These are phyloP conservation scores for Papilio machaon DNA, from an alignment of 1,140 invertebrate genomes.

Conservation along the genomic window DNA sequence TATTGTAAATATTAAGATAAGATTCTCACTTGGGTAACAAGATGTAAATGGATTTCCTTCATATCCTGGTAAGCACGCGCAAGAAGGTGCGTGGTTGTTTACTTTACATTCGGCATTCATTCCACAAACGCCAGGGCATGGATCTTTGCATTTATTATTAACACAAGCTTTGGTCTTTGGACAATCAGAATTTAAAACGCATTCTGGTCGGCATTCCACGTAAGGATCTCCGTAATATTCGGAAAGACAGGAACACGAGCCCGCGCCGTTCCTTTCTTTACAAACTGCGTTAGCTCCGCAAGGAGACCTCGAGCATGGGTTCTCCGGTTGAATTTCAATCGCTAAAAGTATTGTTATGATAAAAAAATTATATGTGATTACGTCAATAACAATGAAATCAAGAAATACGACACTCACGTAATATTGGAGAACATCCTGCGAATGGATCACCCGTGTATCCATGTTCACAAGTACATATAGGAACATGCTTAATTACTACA, in stretches of 20 bases:
- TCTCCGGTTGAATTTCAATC: slow-evolving; percentile 74
- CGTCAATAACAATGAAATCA: slow-evolving; percentile 9
- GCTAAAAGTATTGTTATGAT: slow-evolving; percentile 56
- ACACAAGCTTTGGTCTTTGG: slow-evolving; percentile 83
- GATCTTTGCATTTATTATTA: slow-evolving; percentile 86
- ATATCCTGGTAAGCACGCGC: slow-evolving; percentile 85
- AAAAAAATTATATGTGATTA: slow-evolving; percentile 29
- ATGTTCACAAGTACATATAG: slow-evolving; percentile 86
- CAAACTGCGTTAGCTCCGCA: slow-evolving; percentile 92
- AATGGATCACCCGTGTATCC: slow-evolving; percentile 90
- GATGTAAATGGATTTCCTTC: slow-evolving; percentile 88
- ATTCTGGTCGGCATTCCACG: slow-evolving; percentile 88
- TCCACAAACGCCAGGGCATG: slow-evolving; percentile 85
- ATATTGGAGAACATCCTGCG: slow-evolving; percentile 83
- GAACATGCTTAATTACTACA: slow-evolving; percentile 86
- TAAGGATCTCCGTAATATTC: slow-evolving; percentile 89
- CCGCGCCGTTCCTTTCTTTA: slow-evolving; percentile 87
- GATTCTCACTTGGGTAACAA: slow-evolving; percentile 76
- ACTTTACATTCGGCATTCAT: slow-evolving; percentile 87
- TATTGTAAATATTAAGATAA: slow-evolving; percentile 24
- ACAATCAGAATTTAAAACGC: slow-evolving; percentile 87
- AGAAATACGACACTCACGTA: slow-evolving; percentile 70
- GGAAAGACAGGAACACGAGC: slow-evolving; percentile 87
- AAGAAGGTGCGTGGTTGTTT: slow-evolving; percentile 87
- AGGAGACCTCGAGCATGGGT: slow-evolving; percentile 85